These are phyloP conservation scores for Thinocorus orbignyianus DNA, from an alignment of 2,113 vertebrate genomes.

Conservation along the genomic window DNA sequence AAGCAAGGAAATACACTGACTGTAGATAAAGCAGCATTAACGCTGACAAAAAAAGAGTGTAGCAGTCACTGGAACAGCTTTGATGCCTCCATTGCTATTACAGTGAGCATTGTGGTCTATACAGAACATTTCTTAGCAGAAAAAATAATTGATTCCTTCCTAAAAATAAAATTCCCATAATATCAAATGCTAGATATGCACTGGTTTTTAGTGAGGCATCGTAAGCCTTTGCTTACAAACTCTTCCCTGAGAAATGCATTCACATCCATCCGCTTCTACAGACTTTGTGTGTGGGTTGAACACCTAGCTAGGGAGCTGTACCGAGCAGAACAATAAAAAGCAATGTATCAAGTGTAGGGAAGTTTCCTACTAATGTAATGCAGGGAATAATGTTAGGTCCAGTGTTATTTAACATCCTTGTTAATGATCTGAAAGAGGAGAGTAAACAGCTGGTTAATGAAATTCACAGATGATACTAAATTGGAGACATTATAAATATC, in stretches of 20 bases:
- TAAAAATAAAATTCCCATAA: conserved; percentile 8
- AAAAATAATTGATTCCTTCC: background rate
- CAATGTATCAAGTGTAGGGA: conserved; percentile 1
- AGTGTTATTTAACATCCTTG: conserved; percentile 54
- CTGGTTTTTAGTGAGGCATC: background rate
- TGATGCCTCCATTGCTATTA: background rate
- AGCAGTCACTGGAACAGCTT: background rate
- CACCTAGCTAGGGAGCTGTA: background rate
- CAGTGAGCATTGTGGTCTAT: background rate
- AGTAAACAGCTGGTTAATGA: conserved; percentile 63
- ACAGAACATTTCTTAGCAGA: background rate
- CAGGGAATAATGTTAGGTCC: conserved; percentile 42
- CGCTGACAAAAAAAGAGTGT: background rate
- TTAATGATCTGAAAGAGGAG: conserved; percentile 64
- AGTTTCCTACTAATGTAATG: conserved; percentile 37
- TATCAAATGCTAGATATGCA: background rate
- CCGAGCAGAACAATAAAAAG: conserved; percentile 17
- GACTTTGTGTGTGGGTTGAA: background rate
- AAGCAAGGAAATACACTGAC: conserved; percentile 43
- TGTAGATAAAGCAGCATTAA: conserved; percentile 50
- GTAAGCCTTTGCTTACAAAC: background rate
- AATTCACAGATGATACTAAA: conserved; percentile 58
- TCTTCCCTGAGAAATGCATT: conserved; percentile 10
- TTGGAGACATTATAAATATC: conserved; percentile 44
- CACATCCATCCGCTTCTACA: background rate